A percentile compares a stretch with the other conserved stretches of the same genome.
Evolutionary conservation across 2,888 invertebrate genomes (phyloP).

Genomic region (Smittia aterrima): DNA sequence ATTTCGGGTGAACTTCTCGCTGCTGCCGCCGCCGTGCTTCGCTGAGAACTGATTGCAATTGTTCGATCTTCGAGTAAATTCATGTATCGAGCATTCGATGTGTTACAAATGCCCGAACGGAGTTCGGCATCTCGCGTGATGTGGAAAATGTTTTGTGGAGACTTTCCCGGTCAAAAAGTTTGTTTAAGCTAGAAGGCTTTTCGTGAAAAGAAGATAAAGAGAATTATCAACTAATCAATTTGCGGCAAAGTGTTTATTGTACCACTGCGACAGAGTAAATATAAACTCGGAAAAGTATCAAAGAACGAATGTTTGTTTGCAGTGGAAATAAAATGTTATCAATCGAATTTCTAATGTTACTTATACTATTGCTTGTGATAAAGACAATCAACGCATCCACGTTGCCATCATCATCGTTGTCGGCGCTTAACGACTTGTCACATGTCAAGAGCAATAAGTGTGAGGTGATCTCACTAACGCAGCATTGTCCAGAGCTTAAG

Average conservation of each 20-base stretch:
- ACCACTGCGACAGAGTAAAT: background rate
- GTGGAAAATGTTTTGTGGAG: no score
- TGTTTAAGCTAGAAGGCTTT: no score
- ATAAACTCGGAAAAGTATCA: background rate
- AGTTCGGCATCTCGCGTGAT: no score
- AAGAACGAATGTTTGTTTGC: background rate
- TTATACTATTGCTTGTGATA: constrained; percentile 36
- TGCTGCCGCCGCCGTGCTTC: no score
- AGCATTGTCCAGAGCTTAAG: constrained; percentile 24
- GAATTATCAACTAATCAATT: constrained; percentile 36
- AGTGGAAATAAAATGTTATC: constrained; percentile 38
- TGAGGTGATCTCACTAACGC: background rate
- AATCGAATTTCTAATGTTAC: constrained; percentile 36
- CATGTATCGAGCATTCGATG: no score
- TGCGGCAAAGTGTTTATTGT: constrained; percentile 36
- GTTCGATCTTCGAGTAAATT: background rate
- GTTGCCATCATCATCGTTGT: constrained; percentile 29
- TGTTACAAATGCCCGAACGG: no score
- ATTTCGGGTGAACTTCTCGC: background rate
- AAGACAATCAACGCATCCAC: constrained; percentile 38
- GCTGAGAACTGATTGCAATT: background rate
- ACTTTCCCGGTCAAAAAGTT: no score
- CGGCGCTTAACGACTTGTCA: constrained; percentile 3
- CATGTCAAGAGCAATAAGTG: constrained; percentile 14
- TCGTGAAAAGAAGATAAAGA: background rate